These are phyloP conservation scores for Neotoma lepida DNA, from an alignment of 2,113 vertebrate genomes.

Conservation along the genomic window DNA sequence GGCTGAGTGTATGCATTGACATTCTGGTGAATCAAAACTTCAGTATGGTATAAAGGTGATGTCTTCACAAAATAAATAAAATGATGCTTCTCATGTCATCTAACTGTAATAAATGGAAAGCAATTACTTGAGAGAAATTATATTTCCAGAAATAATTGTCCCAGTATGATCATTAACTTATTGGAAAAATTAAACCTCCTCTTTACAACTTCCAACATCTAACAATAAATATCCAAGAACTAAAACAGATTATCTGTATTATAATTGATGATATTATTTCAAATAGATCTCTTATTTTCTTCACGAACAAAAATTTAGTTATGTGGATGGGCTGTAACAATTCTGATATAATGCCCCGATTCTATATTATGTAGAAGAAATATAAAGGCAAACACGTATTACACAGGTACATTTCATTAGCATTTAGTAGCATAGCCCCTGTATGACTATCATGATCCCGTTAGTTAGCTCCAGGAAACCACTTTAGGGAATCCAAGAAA, in stretches of 20 bases:
- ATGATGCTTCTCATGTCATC: background rate
- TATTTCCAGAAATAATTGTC: background rate
- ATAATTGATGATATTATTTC: background rate
- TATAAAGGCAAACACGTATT: background rate
- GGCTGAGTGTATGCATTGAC: background rate
- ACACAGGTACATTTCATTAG: background rate
- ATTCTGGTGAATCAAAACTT: background rate
- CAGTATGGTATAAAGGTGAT: background rate
- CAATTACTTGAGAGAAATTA: background rate
- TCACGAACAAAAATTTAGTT: background rate
- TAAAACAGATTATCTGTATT: background rate
- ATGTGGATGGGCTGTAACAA: background rate
- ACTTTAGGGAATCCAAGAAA: background rate
- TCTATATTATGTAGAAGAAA: background rate
- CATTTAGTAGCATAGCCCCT: background rate
- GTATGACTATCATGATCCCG: background rate
- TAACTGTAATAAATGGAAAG: background rate
- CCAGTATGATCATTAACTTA: background rate
- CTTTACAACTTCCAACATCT: background rate
- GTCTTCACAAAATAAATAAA: background rate
- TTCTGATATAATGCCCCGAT: background rate
- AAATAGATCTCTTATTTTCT: background rate
- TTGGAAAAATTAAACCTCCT: background rate
- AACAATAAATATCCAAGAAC: background rate
- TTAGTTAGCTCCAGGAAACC: background rate